Percentiles rank a stretch among this genome's conserved stretches.
These are phyloP conservation scores for Tachysurus vachellii DNA, from an alignment of 2,113 vertebrate genomes.

Conservation along the genomic window DNA sequence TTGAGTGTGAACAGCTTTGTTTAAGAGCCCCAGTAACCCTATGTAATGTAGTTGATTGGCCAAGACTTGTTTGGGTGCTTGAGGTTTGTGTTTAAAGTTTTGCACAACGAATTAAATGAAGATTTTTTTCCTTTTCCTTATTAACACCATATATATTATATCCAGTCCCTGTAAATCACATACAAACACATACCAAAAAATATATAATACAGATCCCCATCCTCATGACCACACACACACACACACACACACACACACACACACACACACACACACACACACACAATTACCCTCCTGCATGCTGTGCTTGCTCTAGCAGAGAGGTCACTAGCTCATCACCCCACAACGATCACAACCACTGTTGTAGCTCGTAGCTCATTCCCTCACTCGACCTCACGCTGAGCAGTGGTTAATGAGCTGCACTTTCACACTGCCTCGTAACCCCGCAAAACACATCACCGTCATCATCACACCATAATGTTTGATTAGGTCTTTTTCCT, in stretches of 20 bases:
- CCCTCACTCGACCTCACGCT: background rate
- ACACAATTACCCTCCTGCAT: background rate
- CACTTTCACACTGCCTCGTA: background rate
- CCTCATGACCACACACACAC: background rate
- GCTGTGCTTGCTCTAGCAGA: background rate
- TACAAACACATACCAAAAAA: background rate
- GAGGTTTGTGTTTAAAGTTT: background rate
- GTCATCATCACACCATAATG: background rate
- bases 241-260: background rate
- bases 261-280: background rate
- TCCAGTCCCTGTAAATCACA: background rate
- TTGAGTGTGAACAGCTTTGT: background rate
- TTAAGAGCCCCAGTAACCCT: background rate
- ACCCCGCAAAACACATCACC: background rate
- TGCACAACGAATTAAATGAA: background rate
- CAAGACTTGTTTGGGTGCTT: background rate
- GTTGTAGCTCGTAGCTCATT: background rate
- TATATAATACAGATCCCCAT: background rate
- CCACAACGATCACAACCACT: background rate
- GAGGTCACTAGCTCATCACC: background rate
- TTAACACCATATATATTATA: background rate
- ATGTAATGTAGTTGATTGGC: background rate
- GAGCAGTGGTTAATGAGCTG: background rate
- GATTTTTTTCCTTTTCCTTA: background rate
- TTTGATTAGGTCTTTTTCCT: background rate